Evolutionary conservation across 2,888 invertebrate genomes (phyloP).

Genomic region (Drosophila colorata): DNA sequence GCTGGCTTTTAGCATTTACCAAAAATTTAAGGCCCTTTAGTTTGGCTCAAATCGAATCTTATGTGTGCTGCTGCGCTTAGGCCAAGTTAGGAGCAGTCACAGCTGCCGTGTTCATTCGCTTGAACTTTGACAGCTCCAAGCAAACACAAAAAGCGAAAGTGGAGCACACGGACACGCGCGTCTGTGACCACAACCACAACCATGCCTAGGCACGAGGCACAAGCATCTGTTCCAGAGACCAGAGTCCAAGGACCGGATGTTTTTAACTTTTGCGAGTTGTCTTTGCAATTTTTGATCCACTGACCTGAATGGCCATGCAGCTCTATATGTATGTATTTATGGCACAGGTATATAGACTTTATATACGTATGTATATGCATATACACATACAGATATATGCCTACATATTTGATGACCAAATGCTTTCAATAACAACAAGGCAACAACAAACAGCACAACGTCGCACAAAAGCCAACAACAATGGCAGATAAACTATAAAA

Average conservation of each 20-base stretch:
- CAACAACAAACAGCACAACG: constrained; percentile 8
- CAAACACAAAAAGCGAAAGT: constrained; percentile 50
- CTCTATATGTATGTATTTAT: constrained; percentile 7
- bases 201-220: constrained; percentile 3
- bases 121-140: constrained; percentile 52
- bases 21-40: constrained; percentile 46
- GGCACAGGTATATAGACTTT: constrained; percentile 7
- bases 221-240: constrained; percentile 3
- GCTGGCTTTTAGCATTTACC: constrained; percentile 31
- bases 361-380: constrained; percentile 23
- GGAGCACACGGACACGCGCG: constrained; percentile 47
- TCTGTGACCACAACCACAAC: constrained; percentile 13
- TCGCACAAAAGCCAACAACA: constrained; percentile 64
- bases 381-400: constrained; percentile 21
- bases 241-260: constrained; percentile 14
- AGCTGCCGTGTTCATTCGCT: constrained; percentile 29
- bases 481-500: constrained; percentile 44
- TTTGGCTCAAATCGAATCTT: constrained; percentile 30
- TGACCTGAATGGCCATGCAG: constrained; percentile 60
- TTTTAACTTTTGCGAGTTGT: constrained; percentile 66
- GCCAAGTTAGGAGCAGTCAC: constrained; percentile 29
- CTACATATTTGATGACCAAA: constrained; percentile 78
- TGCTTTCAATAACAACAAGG: constrained; percentile 65
- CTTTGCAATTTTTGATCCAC: constrained; percentile 74
- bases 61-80: constrained; percentile 11